Evolutionary conservation across 2,888 invertebrate species (phyloP).

Genomic region (Hypselothyrea guttata): DNA sequence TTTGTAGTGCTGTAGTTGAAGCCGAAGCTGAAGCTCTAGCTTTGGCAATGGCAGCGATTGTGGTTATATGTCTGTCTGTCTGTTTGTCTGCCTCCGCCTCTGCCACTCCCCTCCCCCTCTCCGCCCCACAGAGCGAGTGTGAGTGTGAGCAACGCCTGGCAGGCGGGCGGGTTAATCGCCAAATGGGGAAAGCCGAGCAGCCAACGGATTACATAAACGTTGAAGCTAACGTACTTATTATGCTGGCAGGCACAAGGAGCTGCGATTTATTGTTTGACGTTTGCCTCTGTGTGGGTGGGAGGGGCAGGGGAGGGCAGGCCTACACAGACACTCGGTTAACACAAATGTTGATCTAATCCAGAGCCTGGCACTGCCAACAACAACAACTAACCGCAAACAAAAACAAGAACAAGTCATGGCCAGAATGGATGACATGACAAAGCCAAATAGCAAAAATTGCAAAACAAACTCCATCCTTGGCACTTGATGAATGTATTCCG

Average conservation of each 20-base stretch:
- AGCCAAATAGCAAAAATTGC: slow-evolving; percentile 58
- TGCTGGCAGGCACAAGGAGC: slow-evolving; percentile 73
- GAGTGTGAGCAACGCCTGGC: slow-evolving; percentile 15
- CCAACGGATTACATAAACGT: slow-evolving; percentile 71
- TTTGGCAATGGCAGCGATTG: slow-evolving; percentile 19
- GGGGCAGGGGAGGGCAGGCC: not conserved
- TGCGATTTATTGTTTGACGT: slow-evolving; percentile 78
- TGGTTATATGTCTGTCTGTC: not conserved
- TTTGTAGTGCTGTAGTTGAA: slow-evolving; percentile 47
- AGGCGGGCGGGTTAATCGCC: slow-evolving; percentile 62
- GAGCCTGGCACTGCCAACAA: slow-evolving; percentile 22
- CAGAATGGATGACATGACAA: slow-evolving; percentile 56
- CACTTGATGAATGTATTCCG: slow-evolving; percentile 52
- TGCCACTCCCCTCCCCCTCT: too few species aligned
- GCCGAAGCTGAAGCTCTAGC: slow-evolving; percentile 8
- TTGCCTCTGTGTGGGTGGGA: slow-evolving; percentile 35
- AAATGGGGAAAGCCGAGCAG: slow-evolving; percentile 37
- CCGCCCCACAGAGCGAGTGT: too few species aligned
- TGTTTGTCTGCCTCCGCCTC: not conserved
- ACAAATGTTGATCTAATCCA: slow-evolving; percentile 76
- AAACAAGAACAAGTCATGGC: slow-evolving; percentile 32
- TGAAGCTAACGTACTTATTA: slow-evolving; percentile 70
- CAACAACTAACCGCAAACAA: not conserved
- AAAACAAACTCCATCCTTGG: slow-evolving; percentile 49
- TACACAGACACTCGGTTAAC: slow-evolving; percentile 34